Conservation (phyloP, 2,797 vertebrate genomes). For the Tokudaia tokunoshimensis region DNA sequence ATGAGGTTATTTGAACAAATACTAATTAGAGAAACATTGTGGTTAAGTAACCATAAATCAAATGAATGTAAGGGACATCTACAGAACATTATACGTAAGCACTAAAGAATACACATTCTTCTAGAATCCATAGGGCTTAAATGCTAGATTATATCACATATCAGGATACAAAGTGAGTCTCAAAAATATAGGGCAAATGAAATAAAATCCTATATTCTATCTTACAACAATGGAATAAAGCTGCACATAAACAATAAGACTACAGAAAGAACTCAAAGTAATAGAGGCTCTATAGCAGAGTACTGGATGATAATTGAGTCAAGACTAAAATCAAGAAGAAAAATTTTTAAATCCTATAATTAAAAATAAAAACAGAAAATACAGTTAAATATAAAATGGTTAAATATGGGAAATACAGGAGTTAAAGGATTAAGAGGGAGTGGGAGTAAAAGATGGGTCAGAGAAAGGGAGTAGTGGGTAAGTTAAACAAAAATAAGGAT, state of each 20-base stretch:
- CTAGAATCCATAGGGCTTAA: not conserved
- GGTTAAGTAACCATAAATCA: not conserved
- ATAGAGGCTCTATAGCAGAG: not conserved
- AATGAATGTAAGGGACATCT: not conserved
- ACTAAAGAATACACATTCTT: not conserved
- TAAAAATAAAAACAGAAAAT: not conserved
- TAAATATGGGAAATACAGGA: not conserved
- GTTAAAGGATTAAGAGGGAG: not conserved
- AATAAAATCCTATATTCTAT: not conserved
- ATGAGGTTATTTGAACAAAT: not conserved
- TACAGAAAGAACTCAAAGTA: not conserved
- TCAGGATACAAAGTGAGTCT: not conserved
- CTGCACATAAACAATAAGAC: not conserved
- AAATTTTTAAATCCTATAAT: not conserved
- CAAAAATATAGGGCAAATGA: not conserved
- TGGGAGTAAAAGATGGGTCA: not conserved
- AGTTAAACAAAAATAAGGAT: not conserved
- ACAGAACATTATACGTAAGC: not conserved
- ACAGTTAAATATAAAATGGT: not conserved
- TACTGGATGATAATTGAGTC: no score
- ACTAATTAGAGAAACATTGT: not conserved
- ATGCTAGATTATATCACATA: not conserved
- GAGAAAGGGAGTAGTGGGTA: not conserved
- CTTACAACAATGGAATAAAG: not conserved
- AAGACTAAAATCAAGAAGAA: not conserved